phyloP scores from a whole-genome alignment of 2,888 invertebrate genomes.

The Limenitis camilla region DNA sequence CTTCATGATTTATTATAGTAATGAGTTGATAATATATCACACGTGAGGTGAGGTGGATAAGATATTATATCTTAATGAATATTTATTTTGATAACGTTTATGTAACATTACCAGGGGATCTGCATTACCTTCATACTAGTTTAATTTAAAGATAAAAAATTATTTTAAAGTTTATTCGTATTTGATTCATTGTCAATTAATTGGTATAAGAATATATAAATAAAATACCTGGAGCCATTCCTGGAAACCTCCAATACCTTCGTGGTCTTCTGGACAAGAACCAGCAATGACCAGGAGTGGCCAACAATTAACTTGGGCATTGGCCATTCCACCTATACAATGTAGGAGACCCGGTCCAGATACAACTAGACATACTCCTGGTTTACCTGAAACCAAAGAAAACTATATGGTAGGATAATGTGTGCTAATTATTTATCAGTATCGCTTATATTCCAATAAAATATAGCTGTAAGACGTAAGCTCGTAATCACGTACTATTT shows the following conservation, averaged over 20 bases:
- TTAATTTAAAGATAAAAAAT: background rate
- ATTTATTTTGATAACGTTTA: too few relatives aligned
- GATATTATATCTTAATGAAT: too few relatives aligned
- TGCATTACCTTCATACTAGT: too few relatives aligned
- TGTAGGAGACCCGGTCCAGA: constrained; percentile 97
- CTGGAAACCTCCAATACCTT: constrained; percentile 97
- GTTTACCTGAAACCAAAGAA: constrained; percentile 73
- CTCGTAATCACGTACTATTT: too few relatives aligned
- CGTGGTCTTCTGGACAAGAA: constrained; percentile 92
- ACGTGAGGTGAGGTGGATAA: too few relatives aligned
- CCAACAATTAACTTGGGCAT: constrained; percentile 97
- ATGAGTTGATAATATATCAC: too few relatives aligned
- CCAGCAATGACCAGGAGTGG: constrained; percentile 95
- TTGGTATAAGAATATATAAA: background rate
- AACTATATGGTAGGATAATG: background rate
- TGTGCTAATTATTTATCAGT: too few relatives aligned
- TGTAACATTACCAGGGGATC: too few relatives aligned
- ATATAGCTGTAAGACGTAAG: too few relatives aligned
- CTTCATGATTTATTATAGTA: too few relatives aligned
- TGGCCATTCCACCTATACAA: constrained; percentile 95
- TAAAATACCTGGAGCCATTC: constrained; percentile 86
- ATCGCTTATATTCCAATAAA: too few relatives aligned
- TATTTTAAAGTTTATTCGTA: background rate
- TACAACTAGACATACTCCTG: constrained; percentile 92
- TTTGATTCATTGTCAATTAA: too few relatives aligned